A percentile compares a stretch with the other conserved stretches of the same genome.
Evolutionary conservation across 2,797 vertebrate species (phyloP).

Genomic region (Phataginus tricuspis): DNA sequence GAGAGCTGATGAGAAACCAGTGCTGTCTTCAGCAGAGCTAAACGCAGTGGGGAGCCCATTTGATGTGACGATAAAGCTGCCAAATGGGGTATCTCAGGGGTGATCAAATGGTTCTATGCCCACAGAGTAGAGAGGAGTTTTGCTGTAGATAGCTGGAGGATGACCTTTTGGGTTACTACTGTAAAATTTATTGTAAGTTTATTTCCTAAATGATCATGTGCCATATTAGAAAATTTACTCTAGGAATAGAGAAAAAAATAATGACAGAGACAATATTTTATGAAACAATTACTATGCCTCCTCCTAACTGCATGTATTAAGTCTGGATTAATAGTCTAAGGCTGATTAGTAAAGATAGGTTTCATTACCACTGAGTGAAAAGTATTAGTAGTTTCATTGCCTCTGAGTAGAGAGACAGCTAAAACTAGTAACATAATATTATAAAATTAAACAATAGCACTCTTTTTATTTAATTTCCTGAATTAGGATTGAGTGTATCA

Average conservation of each 20-base stretch:
- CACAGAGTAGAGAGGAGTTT: neutral
- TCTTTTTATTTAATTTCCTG: neutral
- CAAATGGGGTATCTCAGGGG: neutral
- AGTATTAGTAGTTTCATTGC: neutral
- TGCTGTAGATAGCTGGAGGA: neutral
- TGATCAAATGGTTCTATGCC: neutral
- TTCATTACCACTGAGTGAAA: neutral
- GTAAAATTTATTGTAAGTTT: neutral
- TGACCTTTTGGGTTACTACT: neutral
- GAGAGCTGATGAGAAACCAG: neutral
- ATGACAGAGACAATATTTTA: neutral
- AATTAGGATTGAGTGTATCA: neutral
- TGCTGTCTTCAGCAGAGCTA: neutral
- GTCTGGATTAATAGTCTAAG: neutral
- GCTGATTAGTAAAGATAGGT: neutral
- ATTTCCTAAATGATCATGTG: neutral
- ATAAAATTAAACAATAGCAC: neutral
- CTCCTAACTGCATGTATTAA: neutral
- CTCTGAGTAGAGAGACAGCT: neutral
- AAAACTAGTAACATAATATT: neutral
- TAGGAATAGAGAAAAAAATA: slow-evolving; percentile 14
- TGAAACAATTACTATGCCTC: neutral
- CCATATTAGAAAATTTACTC: neutral
- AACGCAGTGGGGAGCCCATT: too few species aligned
- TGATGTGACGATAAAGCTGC: neutral